phyloP scores from a whole-genome alignment of 2,888 invertebrate genomes.

The Troglohyphantes excavatus region DNA sequence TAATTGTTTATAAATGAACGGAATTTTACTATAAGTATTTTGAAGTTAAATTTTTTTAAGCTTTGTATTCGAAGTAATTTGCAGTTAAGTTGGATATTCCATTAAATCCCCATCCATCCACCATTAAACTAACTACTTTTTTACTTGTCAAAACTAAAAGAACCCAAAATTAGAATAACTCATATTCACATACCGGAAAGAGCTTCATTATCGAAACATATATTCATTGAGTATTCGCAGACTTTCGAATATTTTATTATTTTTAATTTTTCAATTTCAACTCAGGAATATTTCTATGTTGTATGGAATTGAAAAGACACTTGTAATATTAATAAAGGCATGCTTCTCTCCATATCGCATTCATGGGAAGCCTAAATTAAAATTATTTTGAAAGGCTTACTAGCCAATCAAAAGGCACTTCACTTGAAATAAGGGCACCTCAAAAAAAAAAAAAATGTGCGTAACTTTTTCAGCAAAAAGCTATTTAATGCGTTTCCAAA shows the following conservation, averaged over 20 bases:
- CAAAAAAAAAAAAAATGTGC: not conserved
- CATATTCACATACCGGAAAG: not conserved
- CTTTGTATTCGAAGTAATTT: no score
- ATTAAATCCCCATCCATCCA: no score
- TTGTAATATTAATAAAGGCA: not conserved
- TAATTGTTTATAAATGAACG: no score
- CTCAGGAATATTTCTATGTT: not conserved
- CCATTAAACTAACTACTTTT: no score
- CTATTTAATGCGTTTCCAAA: slow-evolving; percentile 33
- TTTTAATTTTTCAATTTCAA: not conserved
- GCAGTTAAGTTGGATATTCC: no score
- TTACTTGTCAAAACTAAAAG: not conserved
- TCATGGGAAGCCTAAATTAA: slow-evolving; percentile 25
- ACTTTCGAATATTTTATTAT: not conserved
- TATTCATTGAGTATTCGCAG: not conserved
- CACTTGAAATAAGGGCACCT: not conserved
- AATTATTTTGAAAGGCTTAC: slow-evolving; percentile 3
- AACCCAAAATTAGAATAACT: not conserved
- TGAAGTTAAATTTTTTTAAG: no score
- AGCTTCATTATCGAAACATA: not conserved
- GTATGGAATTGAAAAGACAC: not conserved
- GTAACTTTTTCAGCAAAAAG: slow-evolving; percentile 15
- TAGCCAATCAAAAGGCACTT: slow-evolving; percentile 7
- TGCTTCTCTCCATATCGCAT: not conserved
- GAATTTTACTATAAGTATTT: no score